Conservation (phyloP, 35 echinoderm and acorn worm species). For the Apostichopus californicus region DNA sequence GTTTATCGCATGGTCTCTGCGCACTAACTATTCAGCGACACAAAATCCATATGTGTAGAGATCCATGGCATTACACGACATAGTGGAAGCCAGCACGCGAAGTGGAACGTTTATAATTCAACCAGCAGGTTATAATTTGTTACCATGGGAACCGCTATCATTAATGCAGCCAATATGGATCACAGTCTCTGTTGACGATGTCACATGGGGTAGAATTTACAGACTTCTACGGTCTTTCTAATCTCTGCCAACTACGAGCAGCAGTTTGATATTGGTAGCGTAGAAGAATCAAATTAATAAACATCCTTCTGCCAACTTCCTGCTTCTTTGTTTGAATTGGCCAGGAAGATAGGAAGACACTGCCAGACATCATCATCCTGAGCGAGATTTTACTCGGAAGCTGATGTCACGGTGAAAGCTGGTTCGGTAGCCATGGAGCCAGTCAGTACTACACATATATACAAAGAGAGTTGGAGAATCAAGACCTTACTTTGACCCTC, state of each 20-base stretch:
- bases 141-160: background rate
- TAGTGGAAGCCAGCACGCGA: background rate
- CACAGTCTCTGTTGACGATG: background rate
- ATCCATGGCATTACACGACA: background rate
- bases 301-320: background rate
- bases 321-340: background rate
- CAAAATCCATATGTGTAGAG: no score
- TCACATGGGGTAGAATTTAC: background rate
- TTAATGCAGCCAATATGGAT: background rate
- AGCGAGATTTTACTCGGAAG: no score
- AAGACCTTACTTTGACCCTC: no score
- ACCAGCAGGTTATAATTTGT: background rate
- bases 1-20: no score
- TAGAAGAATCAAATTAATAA: slow-evolving; percentile 1
- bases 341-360: background rate
- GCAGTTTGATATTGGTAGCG: background rate
- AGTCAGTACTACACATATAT: no score
- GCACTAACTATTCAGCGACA: no score
- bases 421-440: no score
- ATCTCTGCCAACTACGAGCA: background rate
- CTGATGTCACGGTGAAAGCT: no score
- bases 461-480: no score
- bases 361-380: background rate
- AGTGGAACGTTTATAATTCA: background rate
- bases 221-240: background rate